Conservation (phyloP, 2,888 invertebrate species). For the Herminia tarsipennalis region DNA sequence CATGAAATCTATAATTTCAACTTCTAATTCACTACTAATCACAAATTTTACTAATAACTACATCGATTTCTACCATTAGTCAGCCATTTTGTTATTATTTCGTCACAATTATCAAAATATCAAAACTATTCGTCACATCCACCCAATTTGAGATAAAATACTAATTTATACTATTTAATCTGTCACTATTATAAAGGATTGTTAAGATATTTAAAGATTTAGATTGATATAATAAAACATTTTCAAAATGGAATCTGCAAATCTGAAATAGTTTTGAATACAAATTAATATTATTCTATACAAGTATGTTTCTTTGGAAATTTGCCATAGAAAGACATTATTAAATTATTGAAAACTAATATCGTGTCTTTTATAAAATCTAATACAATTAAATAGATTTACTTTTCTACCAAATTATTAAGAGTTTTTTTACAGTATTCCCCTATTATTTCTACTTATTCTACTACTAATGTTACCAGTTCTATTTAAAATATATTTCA, state of each 20-base stretch:
- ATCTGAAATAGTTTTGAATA: constrained; percentile 1
- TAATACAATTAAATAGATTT: constrained; percentile 25
- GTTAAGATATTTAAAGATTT: constrained; percentile 1
- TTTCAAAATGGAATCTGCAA: not conserved
- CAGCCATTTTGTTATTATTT: constrained; percentile 21
- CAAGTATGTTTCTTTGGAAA: constrained; percentile 36
- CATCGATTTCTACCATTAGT: constrained; percentile 13
- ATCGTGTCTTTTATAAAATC: constrained; percentile 4
- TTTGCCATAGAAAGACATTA: constrained; percentile 23
- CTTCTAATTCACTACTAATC: constrained; percentile 30
- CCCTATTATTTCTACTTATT: constrained; percentile 30
- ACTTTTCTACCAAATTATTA: constrained; percentile 26
- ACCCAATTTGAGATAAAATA: constrained; percentile 10
- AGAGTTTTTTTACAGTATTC: constrained; percentile 44
- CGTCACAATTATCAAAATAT: not conserved
- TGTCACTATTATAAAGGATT: constrained; percentile 9
- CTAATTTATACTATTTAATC: constrained; percentile 6
- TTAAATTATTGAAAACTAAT: constrained; percentile 9
- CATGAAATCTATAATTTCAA: constrained; percentile 40
- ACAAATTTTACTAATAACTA: constrained; percentile 28
- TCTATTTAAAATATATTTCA: constrained; percentile 15
- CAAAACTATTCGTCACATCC: constrained; percentile 8
- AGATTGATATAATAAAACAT: not conserved
- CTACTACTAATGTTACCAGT: constrained; percentile 26
- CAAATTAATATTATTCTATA: not conserved